Evolutionary conservation across 2,888 invertebrate species (phyloP).

Genomic region (Aphidoletes aphidimyza): DNA sequence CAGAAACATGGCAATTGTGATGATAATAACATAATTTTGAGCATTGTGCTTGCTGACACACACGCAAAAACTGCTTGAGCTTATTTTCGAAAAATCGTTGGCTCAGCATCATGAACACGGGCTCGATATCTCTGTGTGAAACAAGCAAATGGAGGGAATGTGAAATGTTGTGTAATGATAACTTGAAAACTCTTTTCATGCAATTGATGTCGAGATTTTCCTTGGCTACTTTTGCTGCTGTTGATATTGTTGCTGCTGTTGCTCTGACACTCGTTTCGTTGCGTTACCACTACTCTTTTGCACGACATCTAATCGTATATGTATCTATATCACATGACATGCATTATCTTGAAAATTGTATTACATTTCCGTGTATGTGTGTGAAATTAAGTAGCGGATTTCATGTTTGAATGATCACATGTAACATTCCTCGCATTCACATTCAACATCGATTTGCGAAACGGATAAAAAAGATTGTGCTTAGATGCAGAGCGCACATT

Average conservation of each 20-base stretch:
- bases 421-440: too few species aligned
- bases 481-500: constrained; percentile 36
- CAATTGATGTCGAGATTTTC: constrained; percentile 2
- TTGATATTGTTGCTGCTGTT: neutral
- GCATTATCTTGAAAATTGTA: constrained; percentile 34
- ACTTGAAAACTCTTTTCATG: constrained; percentile 47
- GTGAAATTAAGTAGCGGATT: constrained; percentile 37
- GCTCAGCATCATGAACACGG: neutral
- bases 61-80: neutral
- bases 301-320: neutral
- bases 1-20: constrained; percentile 4
- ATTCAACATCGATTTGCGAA: neutral
- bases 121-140: neutral
- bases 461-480: constrained; percentile 8
- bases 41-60: constrained; percentile 1
- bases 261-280: neutral
- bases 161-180: constrained; percentile 28
- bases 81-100: neutral
- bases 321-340: constrained; percentile 17
- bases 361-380: neutral
- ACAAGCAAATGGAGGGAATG: neutral
- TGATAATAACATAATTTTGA: constrained; percentile 24
- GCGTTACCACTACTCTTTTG: neutral
- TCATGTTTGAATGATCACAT: constrained; percentile 31
- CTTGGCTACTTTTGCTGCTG: neutral